Percentiles rank a stretch among this genome's conserved stretches.
These are phyloP conservation scores for Orbicella faveolata DNA, from an alignment of 64 coral and sea anemone genomes.

Conservation along the genomic window DNA sequence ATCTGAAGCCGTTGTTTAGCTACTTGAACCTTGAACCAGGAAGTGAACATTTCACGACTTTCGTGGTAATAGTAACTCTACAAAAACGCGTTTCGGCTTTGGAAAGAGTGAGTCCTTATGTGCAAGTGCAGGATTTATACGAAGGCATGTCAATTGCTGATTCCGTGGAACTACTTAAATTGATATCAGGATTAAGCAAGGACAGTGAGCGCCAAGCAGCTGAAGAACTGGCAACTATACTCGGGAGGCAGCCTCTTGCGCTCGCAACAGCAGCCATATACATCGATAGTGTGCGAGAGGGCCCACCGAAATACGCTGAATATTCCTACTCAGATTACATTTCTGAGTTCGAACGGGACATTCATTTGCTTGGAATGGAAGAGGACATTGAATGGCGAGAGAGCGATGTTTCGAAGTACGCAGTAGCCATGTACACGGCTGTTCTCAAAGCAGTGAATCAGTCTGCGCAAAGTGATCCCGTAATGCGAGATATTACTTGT, in stretches of 20 bases:
- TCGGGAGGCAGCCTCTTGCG: constrained; percentile 65
- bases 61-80: constrained; percentile 49
- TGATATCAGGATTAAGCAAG: constrained; percentile 46
- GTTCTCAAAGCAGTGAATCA: constrained; percentile 73
- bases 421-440: constrained; percentile 59
- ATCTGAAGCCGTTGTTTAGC: constrained; percentile 62
- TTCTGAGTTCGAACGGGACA: constrained; percentile 76
- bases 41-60: constrained; percentile 37
- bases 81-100: constrained; percentile 61
- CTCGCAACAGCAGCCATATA: constrained; percentile 68
- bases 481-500: constrained; percentile 66
- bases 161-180: constrained; percentile 51
- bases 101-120: constrained; percentile 49
- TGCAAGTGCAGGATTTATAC: constrained; percentile 60
- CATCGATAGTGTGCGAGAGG: constrained; percentile 73
- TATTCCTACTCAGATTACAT: constrained; percentile 73
- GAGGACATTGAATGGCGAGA: constrained; percentile 75
- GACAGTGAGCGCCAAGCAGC: neutral
- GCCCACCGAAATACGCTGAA: constrained; percentile 48
- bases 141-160: constrained; percentile 69
- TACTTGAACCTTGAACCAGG: constrained; percentile 78
- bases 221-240: constrained; percentile 34
- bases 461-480: constrained; percentile 65
- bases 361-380: constrained; percentile 55
- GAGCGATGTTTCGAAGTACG: constrained; percentile 72